Base-by-base conservation (phyloP, 2,797 vertebrate species). In the Nannoperca australis region DNA sequence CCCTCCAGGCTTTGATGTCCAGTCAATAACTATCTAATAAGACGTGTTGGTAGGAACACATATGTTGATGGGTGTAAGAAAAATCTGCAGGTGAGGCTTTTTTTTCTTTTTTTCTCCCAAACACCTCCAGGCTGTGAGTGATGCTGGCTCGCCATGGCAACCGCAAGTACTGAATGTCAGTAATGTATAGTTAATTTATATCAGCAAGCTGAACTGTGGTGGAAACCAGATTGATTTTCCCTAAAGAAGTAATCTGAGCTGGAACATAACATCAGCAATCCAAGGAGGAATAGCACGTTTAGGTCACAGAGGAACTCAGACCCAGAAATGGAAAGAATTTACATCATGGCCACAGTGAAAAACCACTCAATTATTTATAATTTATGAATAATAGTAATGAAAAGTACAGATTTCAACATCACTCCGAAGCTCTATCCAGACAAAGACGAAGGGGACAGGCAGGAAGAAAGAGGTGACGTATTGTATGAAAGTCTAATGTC, bases 61-160 rank as follows among this genome's bases (percentile, higher is more conserved):
- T 24, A 51, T 61, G 85, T 73, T 74, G 78, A 85, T 74, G 36
- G 30, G 14, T 67, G 64, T 30, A 51, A 70, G 63, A 67, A 50
- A 64, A 78, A 73, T 24, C 38, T 72, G 54, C 70, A 80, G 64
- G 60, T 79, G 55, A 72, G 34, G 11, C 1, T 36, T 27, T 56
- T 14, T 24, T 56, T 14, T 24, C 0, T 5, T 32, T 32, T 32
- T 32, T 6, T 6, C n/a, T 11, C 14, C 5, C 5, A 49, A 69
- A 81, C 83, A 69, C 80, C 86, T 84, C 30, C 64, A 53, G 80
- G 78, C 63, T 74, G 53, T 55, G 63, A 70, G 63, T 38, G 64
- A 82, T 70, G 76, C n/a, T 34, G 71, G 64, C 20, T 90, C 81
- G 74, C 90, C 88, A 87, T 89, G 84, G 88, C 83, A 87, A 92